Evolutionary conservation across 1,140 invertebrate genomes (phyloP), one percentile per base, ranked within the genome.

Genomic region (Drosophila yakuba): DNA sequence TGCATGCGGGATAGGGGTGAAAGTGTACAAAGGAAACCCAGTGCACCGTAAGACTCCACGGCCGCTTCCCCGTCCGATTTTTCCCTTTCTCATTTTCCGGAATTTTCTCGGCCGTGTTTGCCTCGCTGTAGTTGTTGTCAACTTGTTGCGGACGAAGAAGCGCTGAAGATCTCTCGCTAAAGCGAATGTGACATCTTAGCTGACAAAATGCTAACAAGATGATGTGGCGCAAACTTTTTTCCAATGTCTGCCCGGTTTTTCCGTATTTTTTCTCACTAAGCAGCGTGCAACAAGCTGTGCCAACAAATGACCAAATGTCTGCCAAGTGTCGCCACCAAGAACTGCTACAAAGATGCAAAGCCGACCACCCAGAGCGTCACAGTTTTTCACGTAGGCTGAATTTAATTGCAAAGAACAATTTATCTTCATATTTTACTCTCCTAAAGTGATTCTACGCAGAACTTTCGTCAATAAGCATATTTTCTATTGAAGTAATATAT

Each of bases 151-250:
- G 60, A 45, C 55, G 59, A 43, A 57, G 59, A 43, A 57, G 25
- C 55, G 35, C 28, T 52, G 48, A 32, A 60, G 56, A 72, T 54
- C 55, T 67, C 15, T 17, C 59, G 58, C 55, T 66, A 61, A 69
- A 80, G 66, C 68, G 76, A 80, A 77, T 88, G 84, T 84, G 84
- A 89, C 84, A 89, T 84, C 80, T 89, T 80, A 84, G 80, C 84
- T 89, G 84, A 89, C 84, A 89, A 84, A 89, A 89, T 84, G 84
- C 84, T 89, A 89, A 89, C 84, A 89, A 89, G 84, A 74, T 90
- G 85, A 84, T 80, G 84, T 80, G 84, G 78, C 84, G 61, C 69
- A 66, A 67, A 66, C 75, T 68, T 61, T 76, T 71, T 64, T 64
- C 59, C 61, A 60, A 68, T 61, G 69, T 55, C 64, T 59, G 57